Evolutionary conservation across 2,113 vertebrate species (phyloP).

Genomic region (Etheostoma spectabile): DNA sequence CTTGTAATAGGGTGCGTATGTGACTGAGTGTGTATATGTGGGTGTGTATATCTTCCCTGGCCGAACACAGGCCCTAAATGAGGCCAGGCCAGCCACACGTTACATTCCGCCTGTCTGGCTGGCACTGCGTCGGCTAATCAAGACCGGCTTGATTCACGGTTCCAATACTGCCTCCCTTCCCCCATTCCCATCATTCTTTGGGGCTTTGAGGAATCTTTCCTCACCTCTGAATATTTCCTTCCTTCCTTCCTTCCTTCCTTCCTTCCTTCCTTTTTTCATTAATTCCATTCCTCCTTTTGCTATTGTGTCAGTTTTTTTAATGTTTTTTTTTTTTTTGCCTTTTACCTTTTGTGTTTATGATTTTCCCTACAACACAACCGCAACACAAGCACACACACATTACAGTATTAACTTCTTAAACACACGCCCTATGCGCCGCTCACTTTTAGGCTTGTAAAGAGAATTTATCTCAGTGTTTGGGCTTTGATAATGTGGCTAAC

Average conservation of each 20-base stretch:
- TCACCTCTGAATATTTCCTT: conserved; percentile 61
- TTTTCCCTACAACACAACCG: conserved; percentile 10
- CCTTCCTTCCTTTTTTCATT: conserved; percentile 55
- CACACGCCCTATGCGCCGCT: conserved; percentile 20
- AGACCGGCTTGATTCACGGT: conserved; percentile 72
- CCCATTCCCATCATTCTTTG: conserved; percentile 58
- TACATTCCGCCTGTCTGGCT: conserved; percentile 79
- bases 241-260: conserved; percentile 67
- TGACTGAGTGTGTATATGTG: conserved; percentile 37
- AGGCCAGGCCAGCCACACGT: conserved; percentile 79
- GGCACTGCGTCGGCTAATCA: conserved; percentile 75
- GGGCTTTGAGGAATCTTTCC: conserved; percentile 56
- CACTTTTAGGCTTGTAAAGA: conserved; percentile 41
- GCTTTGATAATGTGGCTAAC: conserved; percentile 72
- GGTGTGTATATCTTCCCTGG: conserved; percentile 33
- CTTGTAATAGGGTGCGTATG: conserved; percentile 55
- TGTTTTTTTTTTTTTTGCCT: neutral
- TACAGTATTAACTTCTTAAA: neutral
- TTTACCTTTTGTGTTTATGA: conserved; percentile 28
- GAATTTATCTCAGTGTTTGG: conserved; percentile 29
- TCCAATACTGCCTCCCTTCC: conserved; percentile 35
- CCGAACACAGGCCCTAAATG: conserved; percentile 73
- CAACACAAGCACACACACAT: conserved; percentile 22
- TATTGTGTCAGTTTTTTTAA: neutral
- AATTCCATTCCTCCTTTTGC: conserved; percentile 5